A percentile compares a stretch with the other conserved stretches of the same genome.
phyloP scores from a whole-genome alignment of 1,140 invertebrate genomes.

The Brachionus angularis region DNA sequence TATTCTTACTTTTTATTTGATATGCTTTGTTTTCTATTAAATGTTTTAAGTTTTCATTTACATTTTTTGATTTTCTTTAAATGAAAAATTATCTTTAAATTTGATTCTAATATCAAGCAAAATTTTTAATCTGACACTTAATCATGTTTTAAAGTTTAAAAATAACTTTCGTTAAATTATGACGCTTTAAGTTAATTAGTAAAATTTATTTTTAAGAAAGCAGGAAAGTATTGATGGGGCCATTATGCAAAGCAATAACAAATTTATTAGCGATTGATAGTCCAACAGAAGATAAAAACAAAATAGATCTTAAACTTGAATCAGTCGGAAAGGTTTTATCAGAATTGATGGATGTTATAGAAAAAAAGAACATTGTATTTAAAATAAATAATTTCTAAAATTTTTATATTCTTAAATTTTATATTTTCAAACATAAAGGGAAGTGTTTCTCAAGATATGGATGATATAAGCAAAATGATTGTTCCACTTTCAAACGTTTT shows the following conservation, averaged over 20 bases:
- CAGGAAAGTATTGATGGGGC: background rate
- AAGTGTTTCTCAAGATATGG: background rate
- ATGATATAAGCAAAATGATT: background rate
- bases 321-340: constrained; percentile 7
- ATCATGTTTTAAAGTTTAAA: too few species aligned
- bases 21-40: too few species aligned
- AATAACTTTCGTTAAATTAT: too few species aligned
- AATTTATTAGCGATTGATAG: background rate
- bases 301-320: background rate
- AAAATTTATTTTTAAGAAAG: background rate
- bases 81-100: too few species aligned
- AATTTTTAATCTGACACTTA: too few species aligned
- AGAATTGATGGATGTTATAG: constrained; percentile 20
- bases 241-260: background rate
- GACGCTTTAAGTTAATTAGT: too few species aligned
- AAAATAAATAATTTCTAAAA: background rate
- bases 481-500: background rate
- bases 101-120: too few species aligned
- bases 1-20: too few species aligned
- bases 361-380: constrained; percentile 27
- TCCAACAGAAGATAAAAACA: background rate
- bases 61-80: too few species aligned
- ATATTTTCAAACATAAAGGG: too few species aligned
- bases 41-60: too few species aligned
- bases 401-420: background rate